Base-by-base conservation (phyloP, 2,797 vertebrate genomes). In the Syngnathus acus region DNA sequence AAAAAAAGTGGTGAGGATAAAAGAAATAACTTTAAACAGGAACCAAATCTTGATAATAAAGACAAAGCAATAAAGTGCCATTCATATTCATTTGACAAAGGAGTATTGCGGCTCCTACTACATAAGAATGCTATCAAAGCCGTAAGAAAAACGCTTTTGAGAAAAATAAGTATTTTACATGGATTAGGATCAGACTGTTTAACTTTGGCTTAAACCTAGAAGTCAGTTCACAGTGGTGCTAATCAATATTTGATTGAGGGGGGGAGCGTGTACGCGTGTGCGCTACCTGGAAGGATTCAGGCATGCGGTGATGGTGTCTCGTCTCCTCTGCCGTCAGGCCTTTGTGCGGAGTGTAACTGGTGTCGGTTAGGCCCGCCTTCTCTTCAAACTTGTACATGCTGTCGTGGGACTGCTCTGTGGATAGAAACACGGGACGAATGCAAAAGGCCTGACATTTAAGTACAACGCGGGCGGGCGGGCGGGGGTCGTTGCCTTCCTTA, bases 311-410 rank as follows among this genome's bases (percentile, higher is more conserved):
- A 72, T 83, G 94, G 79, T 94, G 93, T 73, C 93, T 91, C 5
- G 92, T 94, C 86, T 98, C 97, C 85, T 99, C 97, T 0, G 96
- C 92, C 5, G 91, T 94, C 50, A 99, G 94, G 71, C 97, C 97
- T 83, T 96, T 98, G 88, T 99, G 96, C 16, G 96, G 97, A 0
- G 93, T 96, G 88, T 98, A 99, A 75, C 94, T 92, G 45, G 92
- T 88, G 72, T 95, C 95, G 1, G 88, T 93, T 69, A 98, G 91
- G 14, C 97, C 97, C 37, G 92, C 96, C 78, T 90, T 92, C 82
- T 96, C 94, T 82, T 98, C 95, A 64, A 99, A 99, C 75, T 86
- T 95, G 53, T 95, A 94, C 77, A 99, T 92, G 70, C 91, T 97
- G 62, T 99, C 97, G 66, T 98, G 96, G 54, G 93, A 95, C 86